Evolutionary conservation across 2,113 vertebrate genomes (phyloP).

Genomic region (Drymodes brunneopygia): DNA sequence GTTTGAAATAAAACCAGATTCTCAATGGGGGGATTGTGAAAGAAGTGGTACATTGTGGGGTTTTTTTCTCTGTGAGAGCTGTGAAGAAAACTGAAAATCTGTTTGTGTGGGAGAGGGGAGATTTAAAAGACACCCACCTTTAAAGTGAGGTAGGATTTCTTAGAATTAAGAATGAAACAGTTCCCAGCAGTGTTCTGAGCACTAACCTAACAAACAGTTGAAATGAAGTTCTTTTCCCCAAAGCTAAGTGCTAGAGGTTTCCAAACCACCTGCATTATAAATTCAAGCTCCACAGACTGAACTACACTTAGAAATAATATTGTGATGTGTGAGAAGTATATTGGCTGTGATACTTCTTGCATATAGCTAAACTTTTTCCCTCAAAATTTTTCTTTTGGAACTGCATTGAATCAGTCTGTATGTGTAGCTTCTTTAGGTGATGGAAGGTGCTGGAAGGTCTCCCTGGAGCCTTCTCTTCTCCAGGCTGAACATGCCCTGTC

Average conservation of each 20-base stretch:
- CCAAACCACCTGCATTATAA: neutral
- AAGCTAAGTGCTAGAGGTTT: neutral
- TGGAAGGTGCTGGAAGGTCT: neutral
- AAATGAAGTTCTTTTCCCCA: neutral
- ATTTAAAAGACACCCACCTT: neutral
- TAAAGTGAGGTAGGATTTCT: neutral
- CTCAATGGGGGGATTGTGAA: neutral
- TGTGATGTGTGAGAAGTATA: accelerated
- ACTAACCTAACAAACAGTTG: neutral
- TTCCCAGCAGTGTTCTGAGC: neutral
- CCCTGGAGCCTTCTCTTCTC: neutral
- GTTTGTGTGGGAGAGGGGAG: neutral
- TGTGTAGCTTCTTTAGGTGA: neutral
- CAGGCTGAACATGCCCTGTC: neutral
- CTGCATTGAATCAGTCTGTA: neutral
- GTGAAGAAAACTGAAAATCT: neutral
- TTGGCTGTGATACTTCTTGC: neutral
- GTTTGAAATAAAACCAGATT: neutral
- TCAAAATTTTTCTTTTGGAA: neutral
- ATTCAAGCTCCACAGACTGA: neutral
- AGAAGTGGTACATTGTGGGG: neutral
- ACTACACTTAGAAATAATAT: accelerated
- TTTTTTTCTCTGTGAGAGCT: neutral
- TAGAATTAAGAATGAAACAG: neutral
- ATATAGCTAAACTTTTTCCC: neutral